These are phyloP conservation scores for Agraylea sexmaculata DNA, from an alignment of 1,140 invertebrate species.

Conservation along the genomic window DNA sequence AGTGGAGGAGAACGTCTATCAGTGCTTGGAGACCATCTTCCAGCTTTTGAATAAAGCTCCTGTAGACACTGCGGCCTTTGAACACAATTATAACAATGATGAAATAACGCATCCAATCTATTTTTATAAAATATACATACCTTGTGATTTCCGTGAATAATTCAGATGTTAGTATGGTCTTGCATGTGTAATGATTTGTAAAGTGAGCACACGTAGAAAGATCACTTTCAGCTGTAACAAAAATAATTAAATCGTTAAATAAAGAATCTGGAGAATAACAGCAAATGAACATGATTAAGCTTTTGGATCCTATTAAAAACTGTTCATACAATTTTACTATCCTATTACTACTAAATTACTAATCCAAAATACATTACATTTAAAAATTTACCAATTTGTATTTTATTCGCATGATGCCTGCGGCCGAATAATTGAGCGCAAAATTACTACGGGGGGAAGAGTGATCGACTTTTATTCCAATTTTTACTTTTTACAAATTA, in stretches of 20 bases:
- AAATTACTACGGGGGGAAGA: no score
- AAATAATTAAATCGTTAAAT: slow-evolving; percentile 28
- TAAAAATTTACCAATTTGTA: no score
- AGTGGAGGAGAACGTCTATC: slow-evolving; percentile 48
- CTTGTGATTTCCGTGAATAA: slow-evolving; percentile 57
- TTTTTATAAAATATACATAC: slow-evolving; percentile 23
- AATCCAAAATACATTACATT: no score
- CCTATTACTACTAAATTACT: no score
- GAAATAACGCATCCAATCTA: not conserved
- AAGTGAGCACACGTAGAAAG: slow-evolving; percentile 65
- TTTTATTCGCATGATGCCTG: no score
- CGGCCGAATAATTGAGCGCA: no score
- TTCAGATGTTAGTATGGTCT: slow-evolving; percentile 47
- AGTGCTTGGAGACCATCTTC: slow-evolving; percentile 40
- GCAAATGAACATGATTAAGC: no score
- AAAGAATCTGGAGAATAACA: no score
- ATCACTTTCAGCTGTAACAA: slow-evolving; percentile 72
- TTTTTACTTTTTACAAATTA: no score
- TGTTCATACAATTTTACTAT: no score
- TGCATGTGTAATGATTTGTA: slow-evolving; percentile 59
- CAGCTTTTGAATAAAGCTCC: slow-evolving; percentile 61
- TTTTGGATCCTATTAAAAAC: no score
- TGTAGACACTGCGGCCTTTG: slow-evolving; percentile 51
- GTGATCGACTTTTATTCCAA: no score
- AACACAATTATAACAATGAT: slow-evolving; percentile 13